phyloP scores from a whole-genome alignment of 2,888 invertebrate species.

The Synanthedon formicaeformis region DNA sequence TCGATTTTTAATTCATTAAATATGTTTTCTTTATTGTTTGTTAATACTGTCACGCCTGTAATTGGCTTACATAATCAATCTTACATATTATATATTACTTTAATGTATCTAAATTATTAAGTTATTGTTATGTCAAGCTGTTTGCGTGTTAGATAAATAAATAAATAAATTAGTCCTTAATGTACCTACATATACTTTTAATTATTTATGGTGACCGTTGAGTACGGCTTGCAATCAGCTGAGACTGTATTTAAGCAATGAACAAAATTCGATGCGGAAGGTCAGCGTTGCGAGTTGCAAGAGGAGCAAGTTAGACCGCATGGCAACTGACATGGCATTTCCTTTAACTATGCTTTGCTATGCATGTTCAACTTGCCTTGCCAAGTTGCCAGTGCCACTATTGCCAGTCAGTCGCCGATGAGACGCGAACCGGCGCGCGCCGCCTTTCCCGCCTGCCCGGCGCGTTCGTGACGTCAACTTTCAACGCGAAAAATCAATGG shows the following conservation, averaged over 20 bases:
- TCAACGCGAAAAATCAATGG: slow-evolving; percentile 66
- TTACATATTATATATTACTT: too few relatives aligned
- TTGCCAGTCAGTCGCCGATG: slow-evolving; percentile 46
- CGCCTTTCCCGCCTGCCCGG: slow-evolving; percentile 29
- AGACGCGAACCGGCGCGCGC: slow-evolving; percentile 65
- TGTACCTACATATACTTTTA: too few relatives aligned
- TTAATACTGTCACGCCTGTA: too few relatives aligned
- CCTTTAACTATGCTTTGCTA: slow-evolving; percentile 4
- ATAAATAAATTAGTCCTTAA: too few relatives aligned
- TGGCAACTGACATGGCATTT: slow-evolving; percentile 60
- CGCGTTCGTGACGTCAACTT: slow-evolving; percentile 57
- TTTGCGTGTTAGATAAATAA: too few relatives aligned
- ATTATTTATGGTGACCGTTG: too few relatives aligned
- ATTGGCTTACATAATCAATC: too few relatives aligned
- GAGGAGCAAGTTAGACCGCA: slow-evolving; percentile 42
- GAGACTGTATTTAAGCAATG: slow-evolving; percentile 9
- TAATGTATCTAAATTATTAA: too few relatives aligned
- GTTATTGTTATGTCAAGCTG: too few relatives aligned
- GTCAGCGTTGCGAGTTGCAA: slow-evolving; percentile 32
- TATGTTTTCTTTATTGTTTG: too few relatives aligned
- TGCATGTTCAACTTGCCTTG: slow-evolving; percentile 3
- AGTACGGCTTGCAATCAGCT: neutral
- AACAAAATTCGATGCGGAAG: slow-evolving; percentile 47
- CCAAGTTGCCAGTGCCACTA: neutral
- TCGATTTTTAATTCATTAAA: too few relatives aligned